Percentiles rank a stretch among this genome's conserved stretches.
phyloP scores from a whole-genome alignment of 2,888 invertebrate species.

The Pachycephus smyrnensis region DNA sequence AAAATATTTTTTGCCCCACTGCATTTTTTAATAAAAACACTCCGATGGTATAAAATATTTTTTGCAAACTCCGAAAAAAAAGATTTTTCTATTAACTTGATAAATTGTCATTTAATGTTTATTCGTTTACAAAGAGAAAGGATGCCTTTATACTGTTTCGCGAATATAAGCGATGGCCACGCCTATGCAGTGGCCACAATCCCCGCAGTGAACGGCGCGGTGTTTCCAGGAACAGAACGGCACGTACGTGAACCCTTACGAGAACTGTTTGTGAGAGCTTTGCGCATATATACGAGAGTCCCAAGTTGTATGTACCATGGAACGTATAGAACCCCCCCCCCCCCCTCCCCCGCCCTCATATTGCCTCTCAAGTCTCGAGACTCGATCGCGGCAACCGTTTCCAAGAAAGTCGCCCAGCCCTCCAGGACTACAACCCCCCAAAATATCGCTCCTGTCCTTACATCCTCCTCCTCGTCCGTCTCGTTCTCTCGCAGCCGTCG shows the following conservation, averaged over 20 bases:
- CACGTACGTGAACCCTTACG: background rate
- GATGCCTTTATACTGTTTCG: background rate
- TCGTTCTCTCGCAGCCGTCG: background rate
- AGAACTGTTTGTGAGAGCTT: too few species aligned
- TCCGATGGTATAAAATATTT: too few species aligned
- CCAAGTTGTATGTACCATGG: background rate
- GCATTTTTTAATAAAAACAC: too few species aligned
- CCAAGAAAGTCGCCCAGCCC: conserved; percentile 30
- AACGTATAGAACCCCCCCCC: background rate
- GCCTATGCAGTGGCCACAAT: conserved; percentile 1
- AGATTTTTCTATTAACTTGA: too few species aligned
- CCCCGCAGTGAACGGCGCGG: background rate
- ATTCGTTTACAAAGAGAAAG: background rate
- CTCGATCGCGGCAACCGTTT: conserved; percentile 24
- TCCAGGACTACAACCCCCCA: conserved; percentile 29
- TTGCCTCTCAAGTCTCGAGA: background rate
- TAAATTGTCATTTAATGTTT: too few species aligned
- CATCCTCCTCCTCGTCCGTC: background rate
- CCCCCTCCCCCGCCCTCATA: background rate
- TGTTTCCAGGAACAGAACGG: background rate
- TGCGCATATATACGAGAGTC: background rate
- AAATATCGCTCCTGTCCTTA: conserved; percentile 11
- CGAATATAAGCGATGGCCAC: background rate
- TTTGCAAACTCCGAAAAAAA: too few species aligned
- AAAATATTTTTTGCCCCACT: too few species aligned